Percentiles rank a stretch among this genome's conserved stretches.
Evolutionary conservation across 2,797 vertebrate species (phyloP).

Genomic region (Enteromius trimaculatus): DNA sequence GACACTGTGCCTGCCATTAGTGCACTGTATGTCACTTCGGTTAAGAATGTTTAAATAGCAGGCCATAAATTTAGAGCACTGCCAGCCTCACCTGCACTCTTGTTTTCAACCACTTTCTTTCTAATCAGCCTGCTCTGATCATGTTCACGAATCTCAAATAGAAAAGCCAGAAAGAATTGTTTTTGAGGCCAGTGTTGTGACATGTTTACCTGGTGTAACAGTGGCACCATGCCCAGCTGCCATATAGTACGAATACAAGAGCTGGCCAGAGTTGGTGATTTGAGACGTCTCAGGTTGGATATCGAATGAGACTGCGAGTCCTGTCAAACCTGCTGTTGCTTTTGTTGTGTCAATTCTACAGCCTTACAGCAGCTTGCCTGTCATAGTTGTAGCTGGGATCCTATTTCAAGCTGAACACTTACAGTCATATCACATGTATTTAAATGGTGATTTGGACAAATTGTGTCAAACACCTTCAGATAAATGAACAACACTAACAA

Average conservation of each 20-base stretch:
- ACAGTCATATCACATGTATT: background rate
- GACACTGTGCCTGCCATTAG: background rate
- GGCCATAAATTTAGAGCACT: constrained; percentile 2
- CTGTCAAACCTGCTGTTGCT: constrained; percentile 53
- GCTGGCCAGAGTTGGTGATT: constrained; percentile 14
- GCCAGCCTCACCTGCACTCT: constrained; percentile 30
- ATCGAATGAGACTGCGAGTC: constrained; percentile 53
- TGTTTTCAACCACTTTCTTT: constrained; percentile 26
- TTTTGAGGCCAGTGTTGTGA: constrained; percentile 50
- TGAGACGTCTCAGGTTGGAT: constrained; percentile 37
- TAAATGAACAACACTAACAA: background rate
- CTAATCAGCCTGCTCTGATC: constrained; percentile 58
- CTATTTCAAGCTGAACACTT: background rate
- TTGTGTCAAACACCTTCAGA: background rate
- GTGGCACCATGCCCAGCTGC: constrained; percentile 42
- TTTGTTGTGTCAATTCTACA: constrained; percentile 4
- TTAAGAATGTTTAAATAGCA: constrained; percentile 17
- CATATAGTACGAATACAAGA: constrained; percentile 22
- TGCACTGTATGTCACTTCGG: background rate
- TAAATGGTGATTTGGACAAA: background rate
- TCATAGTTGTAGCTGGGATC: background rate
- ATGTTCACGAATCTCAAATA: constrained; percentile 44
- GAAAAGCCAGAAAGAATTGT: constrained; percentile 21
- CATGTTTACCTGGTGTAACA: constrained; percentile 52
- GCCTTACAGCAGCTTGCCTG: constrained; percentile 54